Evolutionary conservation across 1,140 invertebrate genomes (phyloP).

Genomic region (Sycobia sp.): DNA sequence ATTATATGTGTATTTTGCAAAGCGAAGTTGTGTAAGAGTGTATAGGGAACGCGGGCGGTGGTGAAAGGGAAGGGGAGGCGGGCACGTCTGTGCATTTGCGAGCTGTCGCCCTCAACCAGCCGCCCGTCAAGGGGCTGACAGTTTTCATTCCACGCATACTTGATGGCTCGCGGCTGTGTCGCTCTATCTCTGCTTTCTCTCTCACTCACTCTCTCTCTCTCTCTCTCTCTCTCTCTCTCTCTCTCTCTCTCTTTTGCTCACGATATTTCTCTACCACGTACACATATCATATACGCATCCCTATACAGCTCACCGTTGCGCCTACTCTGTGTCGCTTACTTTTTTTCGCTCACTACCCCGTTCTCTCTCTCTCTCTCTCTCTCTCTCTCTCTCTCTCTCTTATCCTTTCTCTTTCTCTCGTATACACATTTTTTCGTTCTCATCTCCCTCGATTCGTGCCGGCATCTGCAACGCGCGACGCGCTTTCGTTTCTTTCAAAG

Average conservation of each 20-base stretch:
- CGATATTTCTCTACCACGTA: too few species aligned
- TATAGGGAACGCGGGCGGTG: background rate
- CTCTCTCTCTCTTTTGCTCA: constrained; percentile 10
- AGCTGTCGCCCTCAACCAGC: constrained; percentile 50
- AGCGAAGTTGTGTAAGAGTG: background rate
- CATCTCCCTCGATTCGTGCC: too few species aligned
- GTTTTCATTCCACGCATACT: constrained; percentile 53
- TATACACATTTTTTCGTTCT: too few species aligned
- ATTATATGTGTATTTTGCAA: too few species aligned
- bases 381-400: too few species aligned
- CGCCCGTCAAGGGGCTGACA: constrained; percentile 47
- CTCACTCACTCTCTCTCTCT: constrained; percentile 6
- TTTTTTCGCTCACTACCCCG: too few species aligned
- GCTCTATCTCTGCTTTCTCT: background rate
- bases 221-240: background rate
- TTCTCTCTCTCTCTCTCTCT: too few species aligned
- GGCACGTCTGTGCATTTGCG: constrained; percentile 51
- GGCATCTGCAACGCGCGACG: too few species aligned
- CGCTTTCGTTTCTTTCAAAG: constrained; percentile 25
- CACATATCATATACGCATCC: too few species aligned
- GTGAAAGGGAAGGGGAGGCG: background rate
- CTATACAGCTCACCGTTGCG: too few species aligned
- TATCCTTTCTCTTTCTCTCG: too few species aligned
- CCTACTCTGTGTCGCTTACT: too few species aligned
- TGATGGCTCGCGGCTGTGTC: constrained; percentile 39